A percentile compares a stretch with the other conserved stretches of the same genome.
Conservation (phyloP, 2,113 vertebrate species). For the Danio rerio region GRCz12tu NC_133196.1:24782501-24783000, state of each 20-base stretch:
- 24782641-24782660: conserved; percentile 51
- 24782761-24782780: conserved; percentile 85
- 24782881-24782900: conserved; percentile 93
- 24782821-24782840: conserved; percentile 69
- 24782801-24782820: conserved; percentile 62
- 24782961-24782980: conserved; percentile 87
- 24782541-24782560: conserved; percentile 67
- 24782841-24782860: conserved; percentile 63
- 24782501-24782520: conserved; percentile 49
- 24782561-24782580: neutral
- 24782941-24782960: conserved; percentile 77
- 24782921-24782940: conserved; percentile 79
- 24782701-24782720: conserved; percentile 79
- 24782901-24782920: conserved; percentile 95
- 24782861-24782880: conserved; percentile 98
- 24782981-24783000: conserved; percentile 69
- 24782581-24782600: conserved; percentile 48
- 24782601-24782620: conserved; percentile 53
- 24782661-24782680: conserved; percentile 1
- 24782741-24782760: conserved; percentile 75
- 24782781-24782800: conserved; percentile 80
- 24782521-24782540: conserved; percentile 65
- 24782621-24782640: conserved; percentile 43
- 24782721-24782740: conserved; percentile 82
- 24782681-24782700: conserved; percentile 22